A percentile compares a stretch with the other conserved stretches of the same genome.
phyloP scores from a whole-genome alignment of 2,888 invertebrate species.

The Unio pictorum region DNA sequence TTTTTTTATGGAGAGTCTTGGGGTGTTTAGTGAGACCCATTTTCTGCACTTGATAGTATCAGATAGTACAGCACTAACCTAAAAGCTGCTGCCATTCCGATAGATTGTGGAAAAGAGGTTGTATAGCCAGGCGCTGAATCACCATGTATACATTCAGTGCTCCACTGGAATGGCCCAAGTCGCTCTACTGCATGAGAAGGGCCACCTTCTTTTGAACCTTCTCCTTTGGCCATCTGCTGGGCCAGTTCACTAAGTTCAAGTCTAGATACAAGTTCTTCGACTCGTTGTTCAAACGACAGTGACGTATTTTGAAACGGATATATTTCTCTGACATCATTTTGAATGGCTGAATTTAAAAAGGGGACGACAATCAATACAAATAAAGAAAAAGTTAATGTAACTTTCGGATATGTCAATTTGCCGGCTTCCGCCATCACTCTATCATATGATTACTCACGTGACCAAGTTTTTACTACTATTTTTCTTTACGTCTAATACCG shows the following conservation, averaged over 20 bases:
- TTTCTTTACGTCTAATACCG: no score
- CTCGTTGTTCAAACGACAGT: conserved; percentile 51
- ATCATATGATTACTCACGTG: no score
- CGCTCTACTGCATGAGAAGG: conserved; percentile 49
- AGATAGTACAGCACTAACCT: conserved; percentile 31
- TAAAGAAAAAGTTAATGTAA: no score
- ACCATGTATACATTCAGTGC: conserved; percentile 60
- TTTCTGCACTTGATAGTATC: no score
- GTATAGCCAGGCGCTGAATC: conserved; percentile 48
- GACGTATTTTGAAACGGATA: conserved; percentile 58
- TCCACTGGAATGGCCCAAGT: conserved; percentile 55
- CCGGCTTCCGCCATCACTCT: no score
- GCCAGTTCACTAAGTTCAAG: conserved; percentile 54
- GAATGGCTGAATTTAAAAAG: no score
- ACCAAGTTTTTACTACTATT: no score
- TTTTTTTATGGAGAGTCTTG: no score
- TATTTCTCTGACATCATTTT: no score
- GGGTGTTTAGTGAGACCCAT: no score
- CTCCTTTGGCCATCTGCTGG: conserved; percentile 42
- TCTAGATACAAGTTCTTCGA: conserved; percentile 53
- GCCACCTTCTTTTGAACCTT: conserved; percentile 35
- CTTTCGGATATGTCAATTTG: no score
- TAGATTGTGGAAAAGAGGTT: conserved; percentile 58
- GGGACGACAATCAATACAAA: no score
- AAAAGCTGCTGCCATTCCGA: conserved; percentile 60